These are phyloP conservation scores for Microctonus hyperodae DNA, from an alignment of 2,888 invertebrate species.

Conservation along the genomic window DNA sequence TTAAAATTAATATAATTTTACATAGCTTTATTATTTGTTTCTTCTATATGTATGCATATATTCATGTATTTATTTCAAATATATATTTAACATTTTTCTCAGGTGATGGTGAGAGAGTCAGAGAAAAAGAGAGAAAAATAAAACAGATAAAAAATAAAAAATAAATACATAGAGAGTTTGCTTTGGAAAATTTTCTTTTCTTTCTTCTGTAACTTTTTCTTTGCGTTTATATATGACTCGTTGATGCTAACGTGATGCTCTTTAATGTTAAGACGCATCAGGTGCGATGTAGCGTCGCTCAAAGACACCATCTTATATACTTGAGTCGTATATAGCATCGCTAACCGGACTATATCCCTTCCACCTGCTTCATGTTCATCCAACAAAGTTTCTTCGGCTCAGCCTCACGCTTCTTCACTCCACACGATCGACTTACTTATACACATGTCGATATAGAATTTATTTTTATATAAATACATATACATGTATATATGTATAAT, in stretches of 20 bases:
- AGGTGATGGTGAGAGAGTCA: too few relatives aligned
- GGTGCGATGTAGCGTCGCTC: constrained; percentile 30
- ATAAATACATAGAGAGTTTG: too few relatives aligned
- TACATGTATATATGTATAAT: background rate
- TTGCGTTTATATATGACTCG: background rate
- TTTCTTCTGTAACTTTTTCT: background rate
- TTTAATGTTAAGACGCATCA: constrained; percentile 30
- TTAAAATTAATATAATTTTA: too few relatives aligned
- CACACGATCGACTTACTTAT: background rate
- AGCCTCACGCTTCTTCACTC: constrained; percentile 30
- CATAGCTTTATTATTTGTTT: too few relatives aligned
- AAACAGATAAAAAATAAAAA: too few relatives aligned
- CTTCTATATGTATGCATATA: too few relatives aligned
- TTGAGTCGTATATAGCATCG: constrained; percentile 20
- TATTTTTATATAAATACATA: background rate
- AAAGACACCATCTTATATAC: constrained; percentile 36
- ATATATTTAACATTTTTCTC: background rate
- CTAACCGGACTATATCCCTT: constrained; percentile 30
- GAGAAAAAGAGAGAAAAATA: too few relatives aligned
- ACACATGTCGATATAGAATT: background rate
- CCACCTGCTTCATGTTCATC: constrained; percentile 34
- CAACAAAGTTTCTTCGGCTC: constrained; percentile 33
- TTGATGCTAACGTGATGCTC: background rate
- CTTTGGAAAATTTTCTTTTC: too few relatives aligned
- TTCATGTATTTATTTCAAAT: background rate